Conservation (phyloP, 2,888 invertebrate genomes). For the Helobdella robusta region DNA sequence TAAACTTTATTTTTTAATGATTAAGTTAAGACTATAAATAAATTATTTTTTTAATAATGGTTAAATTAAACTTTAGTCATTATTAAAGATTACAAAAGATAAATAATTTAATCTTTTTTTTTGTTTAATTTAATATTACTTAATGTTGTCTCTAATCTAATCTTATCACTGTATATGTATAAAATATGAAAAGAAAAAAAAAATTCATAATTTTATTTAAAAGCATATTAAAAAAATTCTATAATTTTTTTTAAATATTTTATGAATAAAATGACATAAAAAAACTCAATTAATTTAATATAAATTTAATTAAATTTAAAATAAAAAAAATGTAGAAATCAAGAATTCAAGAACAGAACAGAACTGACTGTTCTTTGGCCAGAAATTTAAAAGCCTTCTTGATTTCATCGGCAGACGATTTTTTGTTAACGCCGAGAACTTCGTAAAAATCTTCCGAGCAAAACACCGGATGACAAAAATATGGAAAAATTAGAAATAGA, state of each 20-base stretch:
- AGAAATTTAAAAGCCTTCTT: conserved; percentile 4
- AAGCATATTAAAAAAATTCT: not conserved
- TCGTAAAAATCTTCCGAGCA: conserved; percentile 18
- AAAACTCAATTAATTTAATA: not conserved
- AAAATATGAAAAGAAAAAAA: too few species aligned
- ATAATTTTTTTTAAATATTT: not conserved
- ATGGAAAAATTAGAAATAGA: too few species aligned
- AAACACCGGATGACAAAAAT: too few species aligned
- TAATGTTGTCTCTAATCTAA: too few species aligned
- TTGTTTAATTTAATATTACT: too few species aligned
- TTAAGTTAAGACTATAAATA: too few species aligned
- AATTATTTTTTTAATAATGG: too few species aligned
- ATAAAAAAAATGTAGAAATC: not conserved
- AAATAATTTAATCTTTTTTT: too few species aligned
- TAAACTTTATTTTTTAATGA: too few species aligned
- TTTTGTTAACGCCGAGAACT: conserved; percentile 11
- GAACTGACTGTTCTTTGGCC: conserved; percentile 16
- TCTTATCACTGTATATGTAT: too few species aligned
- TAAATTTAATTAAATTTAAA: not conserved
- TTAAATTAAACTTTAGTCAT: too few species aligned
- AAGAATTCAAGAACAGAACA: not conserved
- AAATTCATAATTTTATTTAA: not conserved
- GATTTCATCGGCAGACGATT: conserved; percentile 18
- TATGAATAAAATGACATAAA: not conserved
- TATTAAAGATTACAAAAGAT: too few species aligned